A percentile compares a stretch with the other conserved stretches of the same genome.
These are phyloP conservation scores for Diaperis boleti DNA, from an alignment of 2,888 invertebrate species.

Conservation along the genomic window DNA sequence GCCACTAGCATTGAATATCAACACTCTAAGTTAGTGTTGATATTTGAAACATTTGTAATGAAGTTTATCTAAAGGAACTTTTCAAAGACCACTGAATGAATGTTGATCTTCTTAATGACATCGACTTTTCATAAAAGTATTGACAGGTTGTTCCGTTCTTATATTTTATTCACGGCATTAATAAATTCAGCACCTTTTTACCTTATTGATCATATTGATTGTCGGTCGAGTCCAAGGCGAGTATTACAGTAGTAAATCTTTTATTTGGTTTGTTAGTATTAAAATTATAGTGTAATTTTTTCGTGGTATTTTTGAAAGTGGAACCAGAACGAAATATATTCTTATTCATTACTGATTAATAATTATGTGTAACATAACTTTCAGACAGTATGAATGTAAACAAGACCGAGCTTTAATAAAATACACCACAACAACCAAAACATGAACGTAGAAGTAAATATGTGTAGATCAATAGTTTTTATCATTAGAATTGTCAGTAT, in stretches of 20 bases:
- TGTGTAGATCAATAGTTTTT: conserved; percentile 8
- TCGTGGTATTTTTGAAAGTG: not conserved
- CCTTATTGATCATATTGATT: not conserved
- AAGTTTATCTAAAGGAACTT: too few species aligned
- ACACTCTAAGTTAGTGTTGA: too few species aligned
- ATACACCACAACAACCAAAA: not conserved
- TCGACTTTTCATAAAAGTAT: not conserved
- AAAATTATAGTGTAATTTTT: not conserved
- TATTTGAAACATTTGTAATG: too few species aligned
- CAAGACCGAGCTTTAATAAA: too few species aligned
- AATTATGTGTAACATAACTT: too few species aligned
- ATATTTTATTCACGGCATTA: conserved; percentile 1
- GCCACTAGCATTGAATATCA: too few species aligned
- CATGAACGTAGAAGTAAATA: not conserved
- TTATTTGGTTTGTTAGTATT: not conserved
- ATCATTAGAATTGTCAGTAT: conserved; percentile 11
- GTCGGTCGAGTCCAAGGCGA: not conserved
- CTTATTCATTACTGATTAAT: not conserved
- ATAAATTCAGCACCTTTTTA: conserved; percentile 1
- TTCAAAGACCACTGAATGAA: too few species aligned
- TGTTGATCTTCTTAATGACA: conserved; percentile 2
- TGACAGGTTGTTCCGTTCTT: not conserved
- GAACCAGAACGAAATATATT: not conserved
- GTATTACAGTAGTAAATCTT: not conserved
- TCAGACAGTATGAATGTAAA: too few species aligned